Evolutionary conservation across 2,113 vertebrate genomes (phyloP), one percentile per base, ranked within the genome.

Genomic region (Verasper variegatus): DNA sequence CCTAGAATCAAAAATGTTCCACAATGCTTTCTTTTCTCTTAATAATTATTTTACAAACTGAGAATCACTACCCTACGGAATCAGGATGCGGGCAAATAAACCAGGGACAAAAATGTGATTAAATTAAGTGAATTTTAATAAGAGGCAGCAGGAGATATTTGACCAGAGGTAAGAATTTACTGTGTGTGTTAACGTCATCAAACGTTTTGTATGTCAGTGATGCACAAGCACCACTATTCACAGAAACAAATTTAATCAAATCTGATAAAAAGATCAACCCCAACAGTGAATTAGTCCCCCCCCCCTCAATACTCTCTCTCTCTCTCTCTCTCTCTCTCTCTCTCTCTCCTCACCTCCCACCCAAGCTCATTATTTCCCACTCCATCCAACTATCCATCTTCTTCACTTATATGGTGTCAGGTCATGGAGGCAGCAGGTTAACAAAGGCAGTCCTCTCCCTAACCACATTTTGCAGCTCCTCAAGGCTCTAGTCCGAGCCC

Each of bases 141-240:
- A 49, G 47, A 66, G 42, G 51, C 0, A 68, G 13, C 0, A 56
- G 24, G 2, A 57, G 10, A 64, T 73, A 62, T 83, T 63, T 45
- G 24, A 78, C 49, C 56, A 51, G 35, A 70, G 24, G 74, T 20
- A 70, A 57, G 35, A 61, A 65, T 62, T 52, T 5, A 1, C 35
- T 37, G 9, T 18, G 24, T n/a, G 45, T 24, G 45, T 26, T 0
- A 2, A 26, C 14, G 15, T 45, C 4, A 35, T 49, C 12, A 49
- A 66, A 54, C 8, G 47, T 57, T 27, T 67, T 31, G 26, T 21
- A 20, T 68, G 57, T 52, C 47, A 40, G 8, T 21, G n/a, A 67
- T 18, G 18, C 47, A 24, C 20, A 45, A 60, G 35, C 65, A 45
- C 14, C 1, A 20, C 24, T 42, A 56, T 47, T 56, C 5, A 35